Evolutionary conservation across 2,797 vertebrate genomes (phyloP), one percentile per base, ranked within the genome.

Genomic region (Balearica regulorum): DNA sequence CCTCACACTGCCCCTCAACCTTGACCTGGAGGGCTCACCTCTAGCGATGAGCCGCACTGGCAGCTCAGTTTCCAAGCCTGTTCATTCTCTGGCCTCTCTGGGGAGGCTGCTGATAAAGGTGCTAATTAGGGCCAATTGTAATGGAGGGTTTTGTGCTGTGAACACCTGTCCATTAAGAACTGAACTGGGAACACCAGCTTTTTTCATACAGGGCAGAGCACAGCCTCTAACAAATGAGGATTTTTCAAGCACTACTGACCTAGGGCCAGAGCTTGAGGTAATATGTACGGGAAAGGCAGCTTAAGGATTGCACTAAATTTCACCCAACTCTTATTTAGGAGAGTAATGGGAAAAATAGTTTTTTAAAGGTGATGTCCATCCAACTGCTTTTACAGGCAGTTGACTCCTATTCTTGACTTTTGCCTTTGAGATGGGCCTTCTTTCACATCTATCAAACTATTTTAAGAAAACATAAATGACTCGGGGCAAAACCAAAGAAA

Each of bases 61-160:
- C 71, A 13, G 73, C 81, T 92, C 87, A 55, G 72, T 93, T 93
- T 89, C 58, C 54, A 44, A 75, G 91, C 89, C 77, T 18, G 35
- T 75, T 85, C 96, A 91, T 93, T 93, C 96, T 96, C 51, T 76
- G 85, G 83, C 80, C 94, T 72, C 94, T 85, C 95, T 58, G 87
- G 94, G 94, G 92, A 97, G 77, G 85, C 94, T 51, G 91, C 91
- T 90, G 75, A 90, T 80, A n/a, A 87, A 91, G 95, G 92, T 95
- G 95, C 92, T 97, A 96, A 97, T 97, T 97, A 97, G 95, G 81
- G 68, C 92, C 89, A 28, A 80, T 96, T 93, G 95, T 84, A 43
- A 64, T 16, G 29, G 35, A 16, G 21, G 62, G 62, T 93, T 96
- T 95, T 96, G 95, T 96, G 90, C 71, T 46, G 81, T 6, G 68